Evolutionary conservation across 2,888 invertebrate genomes (phyloP).

Genomic region (Ectobius pallidus): DNA sequence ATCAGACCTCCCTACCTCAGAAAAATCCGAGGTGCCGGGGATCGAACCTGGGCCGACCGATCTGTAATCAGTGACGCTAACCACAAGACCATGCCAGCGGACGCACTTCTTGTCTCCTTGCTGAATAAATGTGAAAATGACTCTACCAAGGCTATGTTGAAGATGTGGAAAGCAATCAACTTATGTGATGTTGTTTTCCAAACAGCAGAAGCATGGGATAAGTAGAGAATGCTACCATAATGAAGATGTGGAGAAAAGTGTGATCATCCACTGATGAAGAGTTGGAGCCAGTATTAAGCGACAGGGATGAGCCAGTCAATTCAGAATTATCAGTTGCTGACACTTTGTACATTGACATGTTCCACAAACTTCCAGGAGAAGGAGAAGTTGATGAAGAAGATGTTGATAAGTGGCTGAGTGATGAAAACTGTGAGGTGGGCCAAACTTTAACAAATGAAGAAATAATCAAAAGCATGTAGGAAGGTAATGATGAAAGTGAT

Average conservation of each 20-base stretch:
- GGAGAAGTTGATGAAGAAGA: conserved; percentile 16
- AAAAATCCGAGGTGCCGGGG: too few species aligned
- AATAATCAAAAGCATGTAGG: background rate
- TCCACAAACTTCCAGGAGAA: background rate
- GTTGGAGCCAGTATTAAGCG: background rate
- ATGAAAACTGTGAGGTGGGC: background rate
- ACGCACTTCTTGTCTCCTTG: conserved; percentile 2
- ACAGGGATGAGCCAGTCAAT: background rate
- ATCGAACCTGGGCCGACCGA: too few species aligned
- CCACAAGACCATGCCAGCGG: too few species aligned
- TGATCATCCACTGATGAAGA: background rate
- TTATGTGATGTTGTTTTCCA: conserved; percentile 5
- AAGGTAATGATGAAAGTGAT: background rate
- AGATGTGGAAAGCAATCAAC: conserved; percentile 6
- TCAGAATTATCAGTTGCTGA: conserved; percentile 3
- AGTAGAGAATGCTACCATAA: background rate
- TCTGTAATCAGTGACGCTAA: too few species aligned
- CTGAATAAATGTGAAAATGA: conserved; percentile 1
- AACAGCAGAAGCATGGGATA: background rate
- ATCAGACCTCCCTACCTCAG: too few species aligned
- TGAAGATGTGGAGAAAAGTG: conserved; percentile 4
- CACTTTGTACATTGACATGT: background rate
- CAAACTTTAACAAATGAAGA: conserved; percentile 5
- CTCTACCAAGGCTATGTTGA: background rate
- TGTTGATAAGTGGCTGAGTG: conserved; percentile 2